These are phyloP conservation scores for Philonicus albiceps DNA, from an alignment of 2,888 invertebrate genomes.

Conservation along the genomic window DNA sequence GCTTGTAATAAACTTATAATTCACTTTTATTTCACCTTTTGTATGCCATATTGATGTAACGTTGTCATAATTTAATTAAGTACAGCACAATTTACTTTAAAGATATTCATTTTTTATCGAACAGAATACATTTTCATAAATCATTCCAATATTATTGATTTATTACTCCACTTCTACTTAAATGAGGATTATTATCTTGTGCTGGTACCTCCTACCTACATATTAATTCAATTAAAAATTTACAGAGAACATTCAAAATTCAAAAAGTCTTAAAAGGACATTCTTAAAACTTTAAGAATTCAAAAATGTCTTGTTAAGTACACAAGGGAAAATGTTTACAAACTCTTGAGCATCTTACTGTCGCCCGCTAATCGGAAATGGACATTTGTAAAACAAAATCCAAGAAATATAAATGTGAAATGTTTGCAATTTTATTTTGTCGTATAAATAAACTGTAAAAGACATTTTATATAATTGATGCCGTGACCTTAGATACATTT, in stretches of 20 bases:
- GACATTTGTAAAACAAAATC: not conserved
- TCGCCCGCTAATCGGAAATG: not conserved
- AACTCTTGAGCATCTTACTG: not conserved
- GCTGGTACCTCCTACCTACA: no score
- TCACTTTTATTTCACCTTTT: no score
- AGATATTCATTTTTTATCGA: no score
- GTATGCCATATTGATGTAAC: no score
- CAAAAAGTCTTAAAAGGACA: not conserved
- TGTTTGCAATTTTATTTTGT: not conserved
- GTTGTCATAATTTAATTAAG: no score
- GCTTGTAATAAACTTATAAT: no score
- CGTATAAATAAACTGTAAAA: not conserved
- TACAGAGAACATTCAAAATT: not conserved
- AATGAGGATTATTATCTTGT: no score
- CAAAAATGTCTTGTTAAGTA: not conserved
- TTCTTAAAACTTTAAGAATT: not conserved
- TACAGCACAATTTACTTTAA: no score
- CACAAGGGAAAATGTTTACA: not conserved
- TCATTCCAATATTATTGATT: no score
- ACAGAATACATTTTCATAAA: no score
- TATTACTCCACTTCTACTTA: no score
- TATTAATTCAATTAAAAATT: not conserved
- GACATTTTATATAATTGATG: not conserved
- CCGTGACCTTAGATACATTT: not conserved
- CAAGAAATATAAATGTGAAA: not conserved